phyloP scores from a whole-genome alignment of 2,888 invertebrate species.

The Sinohyriopsis cumingii region DNA sequence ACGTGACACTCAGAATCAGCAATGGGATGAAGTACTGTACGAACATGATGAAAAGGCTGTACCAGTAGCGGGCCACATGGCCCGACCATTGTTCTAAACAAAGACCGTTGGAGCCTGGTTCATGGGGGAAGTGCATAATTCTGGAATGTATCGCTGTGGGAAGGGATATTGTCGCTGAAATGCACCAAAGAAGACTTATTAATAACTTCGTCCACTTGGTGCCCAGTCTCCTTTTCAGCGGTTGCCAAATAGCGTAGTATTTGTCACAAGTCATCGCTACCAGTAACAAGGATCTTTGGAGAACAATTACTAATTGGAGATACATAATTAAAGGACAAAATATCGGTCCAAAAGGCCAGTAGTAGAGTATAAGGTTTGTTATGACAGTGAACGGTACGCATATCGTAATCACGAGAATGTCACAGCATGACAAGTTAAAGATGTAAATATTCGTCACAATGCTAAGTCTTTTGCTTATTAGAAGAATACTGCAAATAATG shows the following conservation, averaged over 20 bases:
- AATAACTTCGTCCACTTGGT: constrained; percentile 81
- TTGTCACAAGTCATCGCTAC: constrained; percentile 93
- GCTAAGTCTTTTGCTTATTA: constrained; percentile 87
- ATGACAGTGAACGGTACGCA: constrained; percentile 78
- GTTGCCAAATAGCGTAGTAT: constrained; percentile 92
- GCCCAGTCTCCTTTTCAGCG: constrained; percentile 85
- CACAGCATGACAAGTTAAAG: constrained; percentile 71
- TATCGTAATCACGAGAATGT: constrained; percentile 72
- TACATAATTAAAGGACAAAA: constrained; percentile 89
- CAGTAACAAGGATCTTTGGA: constrained; percentile 90
- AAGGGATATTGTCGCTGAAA: constrained; percentile 84
- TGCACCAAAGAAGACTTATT: constrained; percentile 82
- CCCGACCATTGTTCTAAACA: constrained; percentile 54
- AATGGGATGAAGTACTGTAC: constrained; percentile 90
- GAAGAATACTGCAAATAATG: constrained; percentile 88
- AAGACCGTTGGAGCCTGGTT: constrained; percentile 34
- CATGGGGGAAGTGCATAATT: constrained; percentile 28
- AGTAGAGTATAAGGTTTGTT: constrained; percentile 80
- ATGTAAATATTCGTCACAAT: constrained; percentile 87
- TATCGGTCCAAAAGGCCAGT: constrained; percentile 88
- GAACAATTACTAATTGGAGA: constrained; percentile 77
- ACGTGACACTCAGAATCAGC: constrained; percentile 86
- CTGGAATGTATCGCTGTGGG: constrained; percentile 85
- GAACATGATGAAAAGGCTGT: constrained; percentile 79
- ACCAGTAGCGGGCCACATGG: constrained; percentile 73